Conservation (phyloP, 1,140 invertebrate species). For the Bursaphelenchus mucronatus region DNA sequence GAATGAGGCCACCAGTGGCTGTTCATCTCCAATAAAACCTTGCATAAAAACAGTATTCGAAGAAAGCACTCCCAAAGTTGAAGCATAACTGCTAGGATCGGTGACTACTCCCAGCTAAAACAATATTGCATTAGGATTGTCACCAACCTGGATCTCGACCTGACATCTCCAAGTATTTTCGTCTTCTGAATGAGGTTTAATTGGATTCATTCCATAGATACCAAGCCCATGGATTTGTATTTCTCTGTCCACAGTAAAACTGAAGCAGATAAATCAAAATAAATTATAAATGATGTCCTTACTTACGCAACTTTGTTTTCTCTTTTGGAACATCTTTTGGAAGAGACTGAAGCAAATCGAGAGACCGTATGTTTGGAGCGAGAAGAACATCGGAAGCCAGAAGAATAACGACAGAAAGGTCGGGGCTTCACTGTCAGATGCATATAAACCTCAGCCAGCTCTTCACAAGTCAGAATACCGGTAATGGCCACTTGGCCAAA, state of each 20-base stretch:
- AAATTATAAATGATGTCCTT: neutral
- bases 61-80: constrained; percentile 21
- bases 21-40: constrained; percentile 38
- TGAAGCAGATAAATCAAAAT: constrained; percentile 20
- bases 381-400: constrained; percentile 37
- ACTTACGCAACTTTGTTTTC: constrained; percentile 39
- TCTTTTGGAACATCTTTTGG: constrained; percentile 38
- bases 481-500: constrained; percentile 21
- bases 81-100: neutral
- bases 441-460: constrained; percentile 47
- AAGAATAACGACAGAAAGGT: constrained; percentile 32
- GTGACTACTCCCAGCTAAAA: constrained; percentile 1
- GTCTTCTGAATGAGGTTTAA: constrained; percentile 31
- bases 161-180: constrained; percentile 34
- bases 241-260: constrained; percentile 39
- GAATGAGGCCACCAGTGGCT: constrained; percentile 35
- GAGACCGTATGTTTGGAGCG: constrained; percentile 40
- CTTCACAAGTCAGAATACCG: constrained; percentile 38
- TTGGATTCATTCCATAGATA: constrained; percentile 29
- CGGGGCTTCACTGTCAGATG: constrained; percentile 39
- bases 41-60: constrained; percentile 36
- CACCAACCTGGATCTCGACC: constrained; percentile 28
- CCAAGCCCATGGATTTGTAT: constrained; percentile 34
- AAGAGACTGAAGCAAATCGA: constrained; percentile 35
- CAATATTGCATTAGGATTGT: neutral